phyloP scores from a whole-genome alignment of 1,140 invertebrate genomes.

The Ceratosolen solmsi region DNA sequence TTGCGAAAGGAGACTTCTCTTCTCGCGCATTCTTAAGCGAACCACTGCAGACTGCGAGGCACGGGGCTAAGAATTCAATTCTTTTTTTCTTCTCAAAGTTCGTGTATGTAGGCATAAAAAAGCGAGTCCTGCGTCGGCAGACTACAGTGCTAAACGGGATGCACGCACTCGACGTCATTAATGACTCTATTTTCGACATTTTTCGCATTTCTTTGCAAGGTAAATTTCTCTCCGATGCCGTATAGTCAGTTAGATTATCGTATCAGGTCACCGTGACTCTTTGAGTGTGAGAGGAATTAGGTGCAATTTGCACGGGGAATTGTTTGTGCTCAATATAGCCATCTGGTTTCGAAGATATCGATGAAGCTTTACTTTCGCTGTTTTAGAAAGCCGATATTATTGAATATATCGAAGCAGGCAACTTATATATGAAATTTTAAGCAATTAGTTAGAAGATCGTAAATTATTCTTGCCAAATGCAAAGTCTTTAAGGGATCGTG shows the following conservation, averaged over 20 bases:
- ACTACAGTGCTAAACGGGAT: neutral
- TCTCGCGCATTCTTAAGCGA: constrained; percentile 26
- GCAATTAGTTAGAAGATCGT: no score
- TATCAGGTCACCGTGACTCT: neutral
- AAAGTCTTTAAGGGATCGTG: no score
- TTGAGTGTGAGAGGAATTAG: constrained; percentile 10
- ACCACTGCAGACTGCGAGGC: constrained; percentile 32
- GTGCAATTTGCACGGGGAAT: constrained; percentile 12
- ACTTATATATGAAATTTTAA: no score
- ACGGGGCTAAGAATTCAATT: neutral
- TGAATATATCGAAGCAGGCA: no score
- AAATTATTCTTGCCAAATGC: no score
- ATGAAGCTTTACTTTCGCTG: no score
- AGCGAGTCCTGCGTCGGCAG: neutral
- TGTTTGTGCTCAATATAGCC: no score
- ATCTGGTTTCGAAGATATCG: no score
- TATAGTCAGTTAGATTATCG: constrained; percentile 12
- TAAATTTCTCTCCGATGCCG: neutral
- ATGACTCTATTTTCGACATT: constrained; percentile 50
- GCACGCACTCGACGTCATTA: neutral
- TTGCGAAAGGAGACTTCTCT: neutral
- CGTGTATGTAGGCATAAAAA: neutral
- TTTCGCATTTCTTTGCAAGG: constrained; percentile 19
- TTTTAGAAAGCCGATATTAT: no score
- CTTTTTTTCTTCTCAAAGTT: neutral